Percentiles rank a stretch among this genome's conserved stretches.
Conservation (phyloP, 2,797 vertebrate genomes). For the Alauda arvensis region DNA sequence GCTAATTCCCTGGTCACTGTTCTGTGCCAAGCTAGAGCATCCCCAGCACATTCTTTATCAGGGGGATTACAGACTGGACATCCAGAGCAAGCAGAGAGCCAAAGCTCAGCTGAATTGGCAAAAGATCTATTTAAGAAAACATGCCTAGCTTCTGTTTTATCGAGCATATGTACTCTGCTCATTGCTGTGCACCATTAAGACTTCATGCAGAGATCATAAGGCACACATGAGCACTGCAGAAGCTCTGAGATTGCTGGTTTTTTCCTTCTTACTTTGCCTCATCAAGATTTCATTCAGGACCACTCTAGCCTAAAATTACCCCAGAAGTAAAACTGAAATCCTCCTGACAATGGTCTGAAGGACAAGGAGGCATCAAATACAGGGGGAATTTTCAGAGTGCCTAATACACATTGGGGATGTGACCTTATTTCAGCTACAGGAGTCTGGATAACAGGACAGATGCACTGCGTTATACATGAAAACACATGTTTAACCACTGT, state of each 20-base stretch:
- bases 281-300: neutral
- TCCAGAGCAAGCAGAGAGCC: neutral
- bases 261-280: conserved; percentile 3
- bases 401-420: neutral
- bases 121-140: conserved; percentile 26
- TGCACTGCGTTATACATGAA: neutral
- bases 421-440: neutral
- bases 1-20: neutral
- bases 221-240: neutral
- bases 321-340: neutral
- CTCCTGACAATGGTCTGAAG: neutral
- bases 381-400: neutral
- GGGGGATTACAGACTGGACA: neutral
- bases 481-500: neutral
- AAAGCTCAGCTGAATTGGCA: neutral
- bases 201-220: conserved; percentile 9
- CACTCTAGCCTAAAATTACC: neutral
- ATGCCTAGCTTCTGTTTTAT: conserved; percentile 29
- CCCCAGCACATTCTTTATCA: neutral
- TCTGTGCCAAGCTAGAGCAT: neutral
- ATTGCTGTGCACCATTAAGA: conserved; percentile 22
- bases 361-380: neutral
- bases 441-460: neutral
- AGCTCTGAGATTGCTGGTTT: neutral
- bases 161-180: neutral